A percentile compares a stretch with the other conserved stretches of the same genome.
phyloP scores from a whole-genome alignment of 2,113 vertebrate species.

The Hystrix brachyura region DNA sequence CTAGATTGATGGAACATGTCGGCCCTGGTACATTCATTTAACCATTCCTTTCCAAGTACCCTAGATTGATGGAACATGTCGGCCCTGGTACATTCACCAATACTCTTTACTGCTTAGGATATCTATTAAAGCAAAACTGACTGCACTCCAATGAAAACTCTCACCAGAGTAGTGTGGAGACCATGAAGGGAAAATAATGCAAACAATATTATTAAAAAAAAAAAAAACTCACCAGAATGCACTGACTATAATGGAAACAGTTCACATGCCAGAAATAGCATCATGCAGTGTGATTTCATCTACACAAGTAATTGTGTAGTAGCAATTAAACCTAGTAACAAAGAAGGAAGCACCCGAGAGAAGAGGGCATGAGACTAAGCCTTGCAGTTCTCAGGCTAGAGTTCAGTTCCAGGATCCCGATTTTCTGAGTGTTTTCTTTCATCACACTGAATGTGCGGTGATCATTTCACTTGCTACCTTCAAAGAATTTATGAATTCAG shows the following conservation, averaged over 20 bases:
- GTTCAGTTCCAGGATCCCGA: not conserved
- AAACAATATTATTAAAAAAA: not conserved
- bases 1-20: slow-evolving; percentile 56
- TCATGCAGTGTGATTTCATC: not conserved
- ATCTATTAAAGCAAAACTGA: slow-evolving; percentile 64
- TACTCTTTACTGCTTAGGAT: slow-evolving; percentile 26
- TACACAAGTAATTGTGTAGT: not conserved
- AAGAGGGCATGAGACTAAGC: not conserved
- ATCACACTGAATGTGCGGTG: not conserved
- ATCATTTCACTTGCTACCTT: not conserved
- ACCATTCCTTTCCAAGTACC: slow-evolving; percentile 58
- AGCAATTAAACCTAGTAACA: not conserved
- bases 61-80: slow-evolving; percentile 56
- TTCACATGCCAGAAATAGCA: not conserved
- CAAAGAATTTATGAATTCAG: not conserved
- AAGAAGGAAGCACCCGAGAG: not conserved
- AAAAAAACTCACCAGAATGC: not conserved
- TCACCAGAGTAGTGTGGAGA: not conserved
- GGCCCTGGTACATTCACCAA: not conserved
- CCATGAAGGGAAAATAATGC: not conserved
- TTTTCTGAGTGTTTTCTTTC: slow-evolving; percentile 12
- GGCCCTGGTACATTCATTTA: not conserved
- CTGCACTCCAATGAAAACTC: slow-evolving; percentile 42
- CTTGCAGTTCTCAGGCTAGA: not conserved
- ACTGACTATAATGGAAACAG: not conserved